Base-by-base conservation (phyloP, 2,113 vertebrate species). In the Otis tarda region DNA sequence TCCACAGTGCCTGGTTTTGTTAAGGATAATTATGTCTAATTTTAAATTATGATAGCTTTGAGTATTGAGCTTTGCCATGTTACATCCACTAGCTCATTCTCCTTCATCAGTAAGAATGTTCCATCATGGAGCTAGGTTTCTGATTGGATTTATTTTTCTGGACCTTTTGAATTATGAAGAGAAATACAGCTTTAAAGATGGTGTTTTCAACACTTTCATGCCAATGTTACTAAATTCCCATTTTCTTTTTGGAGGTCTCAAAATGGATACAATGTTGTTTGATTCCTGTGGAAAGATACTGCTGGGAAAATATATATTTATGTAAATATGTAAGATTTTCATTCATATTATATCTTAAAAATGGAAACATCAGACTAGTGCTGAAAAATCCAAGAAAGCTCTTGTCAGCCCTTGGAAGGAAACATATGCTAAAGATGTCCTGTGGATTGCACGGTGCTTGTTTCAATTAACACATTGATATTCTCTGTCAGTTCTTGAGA, bases 21-120 rank as follows among this genome's bases (percentile, higher is more conserved):
- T 97, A 96, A 97, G 95, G 94, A 95, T 97, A 97, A 98, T 97
- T 97, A 97, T 96, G 78, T 95, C 96, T 97, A 97, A 97, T 97
- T 97, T 97, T 97, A 97, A 97, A 96, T 97, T 97, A 97, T 97
- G 95, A 97, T 97, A 95, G 96, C 95, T 94, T 92, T 95, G 97
- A 97, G 97, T 97, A 96, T 94, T 97, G 96, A 97, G 95, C 96
- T 91, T 94, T 87, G 94, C 96, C 93, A 94, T 94, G 93, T 94
- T 94, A 96, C 81, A 95, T 95, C 75, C 52, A 96, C 88, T 86
- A 73, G 63, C 81, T 95, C 82, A 74, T 90, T 95, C 87, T 96
- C 79, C 95, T 95, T 96, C 91, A 92, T 97, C 95, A 94, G 65
- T 88, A 93, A 95, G 88, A 94, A 83, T 79, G 74, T 86, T 96